phyloP scores from a whole-genome alignment of 2,888 invertebrate genomes.

The Brachyptera risi region DNA sequence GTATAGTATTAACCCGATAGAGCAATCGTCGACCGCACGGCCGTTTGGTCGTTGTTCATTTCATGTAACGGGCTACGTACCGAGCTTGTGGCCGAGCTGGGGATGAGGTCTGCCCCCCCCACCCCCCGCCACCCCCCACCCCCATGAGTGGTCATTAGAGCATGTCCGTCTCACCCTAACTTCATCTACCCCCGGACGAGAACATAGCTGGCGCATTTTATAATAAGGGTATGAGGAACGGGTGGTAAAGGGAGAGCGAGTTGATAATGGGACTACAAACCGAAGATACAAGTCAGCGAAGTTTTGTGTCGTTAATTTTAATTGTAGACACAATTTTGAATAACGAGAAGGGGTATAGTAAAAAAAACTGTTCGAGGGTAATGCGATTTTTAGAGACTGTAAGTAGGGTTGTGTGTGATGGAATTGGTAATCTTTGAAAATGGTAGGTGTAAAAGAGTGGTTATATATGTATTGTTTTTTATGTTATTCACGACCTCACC shows the following conservation, averaged over 20 bases:
- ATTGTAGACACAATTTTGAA: constrained; percentile 4
- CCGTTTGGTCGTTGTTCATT: neutral
- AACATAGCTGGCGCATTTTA: neutral
- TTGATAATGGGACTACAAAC: neutral
- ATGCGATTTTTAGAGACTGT: too few relatives aligned
- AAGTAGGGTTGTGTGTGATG: too few relatives aligned
- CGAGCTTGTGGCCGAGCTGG: too few relatives aligned
- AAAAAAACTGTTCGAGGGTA: too few relatives aligned
- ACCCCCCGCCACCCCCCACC: neutral
- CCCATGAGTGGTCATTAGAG: constrained; percentile 21
- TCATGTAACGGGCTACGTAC: neutral
- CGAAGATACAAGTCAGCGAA: constrained; percentile 5
- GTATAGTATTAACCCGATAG: too few relatives aligned
- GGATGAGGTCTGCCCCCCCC: neutral
- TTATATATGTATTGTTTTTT: too few relatives aligned
- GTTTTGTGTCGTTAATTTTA: constrained; percentile 3
- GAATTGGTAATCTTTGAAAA: too few relatives aligned
- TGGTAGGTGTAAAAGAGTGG: too few relatives aligned
- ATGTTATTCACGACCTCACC: too few relatives aligned
- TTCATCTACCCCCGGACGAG: neutral
- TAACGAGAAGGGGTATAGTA: neutral
- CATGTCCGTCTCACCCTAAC: constrained; percentile 19
- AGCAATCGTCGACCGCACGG: too few relatives aligned
- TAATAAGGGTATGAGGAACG: too few relatives aligned
- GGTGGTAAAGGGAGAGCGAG: neutral